These are phyloP conservation scores for Omphaloscelis lunosa DNA, from an alignment of 2,888 invertebrate genomes.

Conservation along the genomic window DNA sequence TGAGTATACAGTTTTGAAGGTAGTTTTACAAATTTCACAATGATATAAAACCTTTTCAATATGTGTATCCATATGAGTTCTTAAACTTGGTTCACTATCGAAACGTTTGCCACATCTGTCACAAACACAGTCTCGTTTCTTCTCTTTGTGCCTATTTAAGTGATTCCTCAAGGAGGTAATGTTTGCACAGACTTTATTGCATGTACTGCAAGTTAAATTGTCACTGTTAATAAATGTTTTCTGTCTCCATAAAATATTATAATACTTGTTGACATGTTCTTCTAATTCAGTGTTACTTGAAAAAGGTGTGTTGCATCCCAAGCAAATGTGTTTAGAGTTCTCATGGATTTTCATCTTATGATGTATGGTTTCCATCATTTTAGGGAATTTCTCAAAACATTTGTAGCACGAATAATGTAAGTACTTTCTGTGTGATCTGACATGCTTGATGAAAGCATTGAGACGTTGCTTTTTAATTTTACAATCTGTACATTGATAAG, in stretches of 20 bases:
- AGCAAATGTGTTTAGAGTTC: conserved; percentile 71
- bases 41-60: conserved; percentile 75
- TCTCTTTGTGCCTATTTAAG: conserved; percentile 89
- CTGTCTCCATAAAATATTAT: conserved; percentile 61
- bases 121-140: conserved; percentile 78
- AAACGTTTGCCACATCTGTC: conserved; percentile 82
- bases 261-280: conserved; percentile 73
- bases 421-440: conserved; percentile 90
- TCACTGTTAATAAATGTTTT: conserved; percentile 72
- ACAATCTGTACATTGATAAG: conserved; percentile 92
- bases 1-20: conserved; percentile 73
- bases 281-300: conserved; percentile 68
- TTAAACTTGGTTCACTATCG: conserved; percentile 73
- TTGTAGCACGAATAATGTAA: conserved; percentile 87
- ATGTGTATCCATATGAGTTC: conserved; percentile 76
- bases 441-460: conserved; percentile 86
- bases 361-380: conserved; percentile 59
- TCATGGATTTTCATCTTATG: conserved; percentile 70
- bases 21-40: conserved; percentile 81
- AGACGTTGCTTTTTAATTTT: conserved; percentile 75
- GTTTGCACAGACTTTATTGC: conserved; percentile 78
- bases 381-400: conserved; percentile 74
- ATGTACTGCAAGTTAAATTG: conserved; percentile 76
- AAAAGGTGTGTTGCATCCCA: conserved; percentile 79
- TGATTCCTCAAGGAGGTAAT: conserved; percentile 83